Percentiles rank a stretch among this genome's conserved stretches.
Conservation (phyloP, 2,113 vertebrate genomes). For the Trichomycterus rosablanca region DNA sequence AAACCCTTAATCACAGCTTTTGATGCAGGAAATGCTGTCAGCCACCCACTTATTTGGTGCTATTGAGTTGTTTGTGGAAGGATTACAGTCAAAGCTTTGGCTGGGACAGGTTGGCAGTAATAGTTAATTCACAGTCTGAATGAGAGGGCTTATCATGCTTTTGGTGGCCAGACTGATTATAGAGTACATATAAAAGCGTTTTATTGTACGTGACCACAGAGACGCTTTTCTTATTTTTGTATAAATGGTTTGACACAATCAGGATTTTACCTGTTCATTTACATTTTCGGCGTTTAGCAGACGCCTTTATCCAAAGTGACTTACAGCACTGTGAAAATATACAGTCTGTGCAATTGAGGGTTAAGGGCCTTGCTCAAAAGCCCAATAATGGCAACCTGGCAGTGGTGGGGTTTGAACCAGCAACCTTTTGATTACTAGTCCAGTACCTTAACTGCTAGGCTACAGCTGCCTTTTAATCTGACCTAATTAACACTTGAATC, state of each 20-base stretch:
- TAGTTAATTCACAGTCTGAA: slow-evolving; percentile 22
- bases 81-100: slow-evolving; percentile 33
- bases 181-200: not conserved
- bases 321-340: no score
- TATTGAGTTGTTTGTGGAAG: slow-evolving; percentile 28
- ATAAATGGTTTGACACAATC: not conserved
- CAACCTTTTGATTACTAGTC: no score
- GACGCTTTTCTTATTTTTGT: not conserved
- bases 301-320: no score
- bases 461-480: no score
- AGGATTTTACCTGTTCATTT: no score
- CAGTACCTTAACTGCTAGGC: no score
- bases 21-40: slow-evolving; percentile 29
- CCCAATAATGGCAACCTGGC: no score
- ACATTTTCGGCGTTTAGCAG: no score
- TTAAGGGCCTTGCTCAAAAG: no score
- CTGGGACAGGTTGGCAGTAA: slow-evolving; percentile 20
- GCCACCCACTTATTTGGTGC: slow-evolving; percentile 26
- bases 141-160: slow-evolving; percentile 16
- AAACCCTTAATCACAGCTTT: slow-evolving; percentile 29
- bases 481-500: no score
- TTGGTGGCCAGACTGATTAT: slow-evolving; percentile 28
- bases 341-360: no score
- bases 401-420: no score
- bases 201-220: not conserved